phyloP scores from a whole-genome alignment of 2,113 vertebrate genomes.

The Chionis minor region DNA sequence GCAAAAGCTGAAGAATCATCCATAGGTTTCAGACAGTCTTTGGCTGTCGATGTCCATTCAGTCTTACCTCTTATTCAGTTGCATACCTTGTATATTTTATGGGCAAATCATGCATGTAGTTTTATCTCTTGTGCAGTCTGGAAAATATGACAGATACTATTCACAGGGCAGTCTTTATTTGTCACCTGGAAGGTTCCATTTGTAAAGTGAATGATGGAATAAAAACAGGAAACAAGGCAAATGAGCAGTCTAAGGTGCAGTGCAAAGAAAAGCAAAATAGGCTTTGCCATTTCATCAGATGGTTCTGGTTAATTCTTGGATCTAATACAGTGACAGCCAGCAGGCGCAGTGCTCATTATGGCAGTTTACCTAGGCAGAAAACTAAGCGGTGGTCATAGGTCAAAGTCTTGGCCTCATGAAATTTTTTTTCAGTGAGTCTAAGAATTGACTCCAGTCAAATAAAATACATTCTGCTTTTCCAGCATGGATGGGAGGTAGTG shows the following conservation, averaged over 20 bases:
- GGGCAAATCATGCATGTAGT: background rate
- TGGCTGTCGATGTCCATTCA: background rate
- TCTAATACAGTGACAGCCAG: background rate
- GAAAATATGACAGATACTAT: background rate
- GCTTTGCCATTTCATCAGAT: background rate
- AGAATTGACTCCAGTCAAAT: background rate
- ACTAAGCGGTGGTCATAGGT: background rate
- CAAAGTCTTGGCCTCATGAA: background rate
- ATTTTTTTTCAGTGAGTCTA: background rate
- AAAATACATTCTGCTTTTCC: background rate
- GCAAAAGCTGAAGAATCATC: background rate
- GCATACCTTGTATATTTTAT: background rate
- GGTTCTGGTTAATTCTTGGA: background rate
- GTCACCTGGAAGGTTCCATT: background rate
- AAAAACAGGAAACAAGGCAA: background rate
- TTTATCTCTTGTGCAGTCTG: too few species aligned
- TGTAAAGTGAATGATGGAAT: fast-evolving
- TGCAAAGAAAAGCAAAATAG: background rate
- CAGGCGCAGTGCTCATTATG: fast-evolving
- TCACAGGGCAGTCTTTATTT: background rate
- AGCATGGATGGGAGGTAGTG: background rate
- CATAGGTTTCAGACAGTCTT: background rate
- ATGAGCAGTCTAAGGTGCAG: background rate
- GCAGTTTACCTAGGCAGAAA: background rate
- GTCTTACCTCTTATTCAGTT: background rate